Percentiles rank a stretch among this genome's conserved stretches.
phyloP scores from a whole-genome alignment of 2,113 vertebrate genomes.

The Phoxinus phoxinus region DNA sequence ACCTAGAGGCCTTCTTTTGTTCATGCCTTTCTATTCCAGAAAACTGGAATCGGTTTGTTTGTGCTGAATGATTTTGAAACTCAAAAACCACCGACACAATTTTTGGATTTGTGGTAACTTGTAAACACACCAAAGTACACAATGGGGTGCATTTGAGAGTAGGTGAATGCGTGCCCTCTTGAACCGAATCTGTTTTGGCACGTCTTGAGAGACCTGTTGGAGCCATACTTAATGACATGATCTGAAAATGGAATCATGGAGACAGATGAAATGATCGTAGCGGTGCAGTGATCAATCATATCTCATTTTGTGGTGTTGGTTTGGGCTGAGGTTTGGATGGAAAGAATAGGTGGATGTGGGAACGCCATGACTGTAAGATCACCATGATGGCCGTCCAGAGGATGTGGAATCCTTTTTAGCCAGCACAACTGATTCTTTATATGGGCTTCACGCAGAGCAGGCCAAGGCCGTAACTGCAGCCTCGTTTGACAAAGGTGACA shows the following conservation, averaged over 20 bases:
- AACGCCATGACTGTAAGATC: background rate
- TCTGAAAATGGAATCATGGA: slow-evolving; percentile 42
- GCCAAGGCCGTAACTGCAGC: slow-evolving; percentile 47
- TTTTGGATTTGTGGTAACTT: slow-evolving; percentile 19
- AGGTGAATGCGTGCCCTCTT: slow-evolving; percentile 9
- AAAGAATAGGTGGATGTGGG: slow-evolving; percentile 11
- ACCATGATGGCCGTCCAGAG: slow-evolving; percentile 30
- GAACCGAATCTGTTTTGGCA: slow-evolving; percentile 11
- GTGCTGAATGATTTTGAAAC: background rate
- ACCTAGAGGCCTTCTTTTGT: slow-evolving; percentile 23
- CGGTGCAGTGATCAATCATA: slow-evolving; percentile 44
- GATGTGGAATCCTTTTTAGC: slow-evolving; percentile 36
- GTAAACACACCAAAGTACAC: slow-evolving; percentile 34
- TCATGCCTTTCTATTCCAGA: slow-evolving; percentile 34
- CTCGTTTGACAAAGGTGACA: slow-evolving; percentile 57
- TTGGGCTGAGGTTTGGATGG: slow-evolving; percentile 30
- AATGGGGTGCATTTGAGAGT: slow-evolving; percentile 1
- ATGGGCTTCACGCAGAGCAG: slow-evolving; percentile 17
- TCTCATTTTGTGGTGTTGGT: slow-evolving; percentile 34
- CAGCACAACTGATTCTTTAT: slow-evolving; percentile 52
- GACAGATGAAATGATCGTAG: slow-evolving; percentile 43
- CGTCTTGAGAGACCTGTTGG: slow-evolving; percentile 31
- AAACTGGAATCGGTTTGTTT: background rate
- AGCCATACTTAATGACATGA: slow-evolving; percentile 40
- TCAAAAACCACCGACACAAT: slow-evolving; percentile 7